Base-by-base conservation (phyloP, 2,888 invertebrate genomes). In the Platycheirus albimanus region DNA sequence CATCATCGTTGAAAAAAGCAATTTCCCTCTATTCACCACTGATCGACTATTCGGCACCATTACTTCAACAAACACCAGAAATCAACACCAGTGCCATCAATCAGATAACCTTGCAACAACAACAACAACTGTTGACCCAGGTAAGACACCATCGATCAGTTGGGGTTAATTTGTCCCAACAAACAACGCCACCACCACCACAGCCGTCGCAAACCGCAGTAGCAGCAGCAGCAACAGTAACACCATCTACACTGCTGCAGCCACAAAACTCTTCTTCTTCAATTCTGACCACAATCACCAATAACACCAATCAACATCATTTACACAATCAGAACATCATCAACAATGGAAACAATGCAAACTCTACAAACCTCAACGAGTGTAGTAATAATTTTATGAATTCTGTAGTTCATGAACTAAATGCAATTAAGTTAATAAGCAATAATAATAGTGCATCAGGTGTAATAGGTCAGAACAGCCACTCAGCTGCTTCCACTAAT, bases 11-110 rank as follows among this genome's bases (percentile, higher is more conserved):
- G 85, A 86, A 85, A 64, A 88, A 88, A 86, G 88, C 86, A 76
- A 83, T 87, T 74, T 74, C 86, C 74, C 86, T 89, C 45, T 89
- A 85, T 67, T 89, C 89, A 87, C 88, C 89, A 77, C 85, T 88
- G 86, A 88, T 90, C 83, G 90, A 90, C 83, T 90, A 90, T 77
- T 89, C 90, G 74, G 90, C 90, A 58, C 90, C 90, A 71, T 85
- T 90, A 86, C 88, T 88, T 67, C 90, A 90, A 86, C 89, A 89
- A 86, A 89, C 89, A 38, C 76, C 85, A 17, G 84, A 83, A 13
- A 72, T 78, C 43, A 85, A 54, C 41, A 72, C 64, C 64, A 67
- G 52, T 49, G 69, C 66, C 38, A 77, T 49, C 15, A 83, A 69
- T 33, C 83, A 77, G 33, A 47, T 83, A 15, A 83, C 83, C 41